Base-by-base conservation (phyloP, 2,113 vertebrate genomes). In the Nycticebus coucang region DNA sequence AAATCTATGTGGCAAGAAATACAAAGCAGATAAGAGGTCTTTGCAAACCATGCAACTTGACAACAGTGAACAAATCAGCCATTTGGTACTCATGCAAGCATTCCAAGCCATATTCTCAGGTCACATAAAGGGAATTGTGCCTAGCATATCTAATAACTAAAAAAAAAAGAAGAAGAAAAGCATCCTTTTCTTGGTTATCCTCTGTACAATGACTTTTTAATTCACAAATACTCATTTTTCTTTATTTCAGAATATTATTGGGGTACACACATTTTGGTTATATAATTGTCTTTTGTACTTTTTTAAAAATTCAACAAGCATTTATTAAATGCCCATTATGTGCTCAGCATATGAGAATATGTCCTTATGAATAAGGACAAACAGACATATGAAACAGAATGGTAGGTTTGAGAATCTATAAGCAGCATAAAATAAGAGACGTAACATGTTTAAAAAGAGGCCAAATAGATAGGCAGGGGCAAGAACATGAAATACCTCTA, bases 81-180 rank as follows among this genome's bases (percentile, higher is more conserved):
- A 94, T 91, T 95, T 96, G 53, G 68, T 94, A 86, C 72, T 77
- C 81, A 92, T 7, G n/a, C 57, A 94, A 93, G 77, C 87, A 96
- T 93, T 74, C 77, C 78, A 77, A 85, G 45, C 66, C 87, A 93
- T 92, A 55, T 87, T 93, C 91, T 95, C 71, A 90, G 84, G 71
- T 97, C 77, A 97, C 66, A 81, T 89, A 77, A 91, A 92, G 64
- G 64, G 90, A 89, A 93, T 3, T 77, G 45, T n/a, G 45, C 37
- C 15, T 89, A 91, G 62, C 83, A 71, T 93, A 94, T 66, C 77
- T 89, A 97, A 95, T 18, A n/a, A 55, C 19, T 90, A 21, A 69
- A 86, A 50, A 57, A 28, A 19, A 57, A 87, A 45, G 69, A 41
- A 7, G 15, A 68, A 60, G n/a, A 87, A 18, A 81, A 93, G 26